Evolutionary conservation across 92 coral and sea anemone genomes (phyloP).

Genomic region (Desmophyllum pertusum): DNA sequence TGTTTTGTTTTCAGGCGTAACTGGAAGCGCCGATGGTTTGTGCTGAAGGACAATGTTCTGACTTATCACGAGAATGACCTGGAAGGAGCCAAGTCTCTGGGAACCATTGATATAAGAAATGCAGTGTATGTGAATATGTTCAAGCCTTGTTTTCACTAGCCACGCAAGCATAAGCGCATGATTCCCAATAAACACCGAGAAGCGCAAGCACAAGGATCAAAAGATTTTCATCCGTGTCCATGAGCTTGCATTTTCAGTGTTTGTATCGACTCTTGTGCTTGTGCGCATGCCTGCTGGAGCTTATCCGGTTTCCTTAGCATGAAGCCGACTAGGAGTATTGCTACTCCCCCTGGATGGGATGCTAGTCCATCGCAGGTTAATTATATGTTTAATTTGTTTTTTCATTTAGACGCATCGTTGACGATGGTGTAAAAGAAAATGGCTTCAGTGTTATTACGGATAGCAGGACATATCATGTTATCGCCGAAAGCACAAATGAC

Average conservation of each 20-base stretch:
- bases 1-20: slow-evolving; percentile 69
- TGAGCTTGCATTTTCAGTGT: too few relatives aligned
- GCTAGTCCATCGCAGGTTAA: too few relatives aligned
- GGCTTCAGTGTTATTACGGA: slow-evolving; percentile 95
- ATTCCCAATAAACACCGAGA: too few relatives aligned
- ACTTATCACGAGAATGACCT: slow-evolving; percentile 93
- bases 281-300: too few relatives aligned
- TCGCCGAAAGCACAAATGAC: slow-evolving; percentile 93
- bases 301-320: too few relatives aligned
- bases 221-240: too few relatives aligned
- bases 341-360: too few relatives aligned
- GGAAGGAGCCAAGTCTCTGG: slow-evolving; percentile 89
- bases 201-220: not conserved
- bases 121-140: slow-evolving; percentile 71
- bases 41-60: slow-evolving; percentile 82
- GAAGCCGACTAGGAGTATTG: too few relatives aligned
- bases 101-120: slow-evolving; percentile 86
- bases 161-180: too few relatives aligned
- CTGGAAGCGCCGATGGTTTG: slow-evolving; percentile 99
- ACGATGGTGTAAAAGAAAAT: slow-evolving; percentile 96
- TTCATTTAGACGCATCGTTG: slow-evolving; percentile 78
- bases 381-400: not conserved
- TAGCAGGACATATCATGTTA: slow-evolving; percentile 90
- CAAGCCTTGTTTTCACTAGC: not conserved
- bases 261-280: too few relatives aligned